These are phyloP conservation scores for Drosophila mettleri DNA, from an alignment of 2,888 invertebrate species.

Conservation along the genomic window DNA sequence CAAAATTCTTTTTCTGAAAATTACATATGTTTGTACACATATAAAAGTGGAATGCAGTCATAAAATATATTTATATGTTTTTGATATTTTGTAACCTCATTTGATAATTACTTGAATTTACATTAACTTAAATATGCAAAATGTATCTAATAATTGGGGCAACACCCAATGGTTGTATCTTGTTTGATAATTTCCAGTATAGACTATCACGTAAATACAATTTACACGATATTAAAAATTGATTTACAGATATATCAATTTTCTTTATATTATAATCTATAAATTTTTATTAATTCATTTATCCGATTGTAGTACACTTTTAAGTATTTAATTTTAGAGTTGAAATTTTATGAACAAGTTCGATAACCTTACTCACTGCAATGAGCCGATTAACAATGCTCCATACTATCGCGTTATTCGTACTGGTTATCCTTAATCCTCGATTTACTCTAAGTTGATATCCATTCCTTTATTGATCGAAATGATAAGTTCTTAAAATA, in stretches of 20 bases:
- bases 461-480: too few relatives aligned
- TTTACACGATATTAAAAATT: conserved; percentile 30
- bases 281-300: conserved; percentile 48
- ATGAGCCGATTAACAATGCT: not conserved
- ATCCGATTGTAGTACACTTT: conserved; percentile 49
- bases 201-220: conserved; percentile 11
- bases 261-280: conserved; percentile 24
- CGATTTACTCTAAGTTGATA: too few relatives aligned
- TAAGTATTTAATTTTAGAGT: conserved; percentile 10
- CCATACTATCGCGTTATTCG: not conserved
- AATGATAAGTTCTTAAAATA: too few relatives aligned
- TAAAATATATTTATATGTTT: not conserved
- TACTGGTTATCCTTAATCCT: too few relatives aligned
- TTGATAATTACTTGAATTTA: conserved; percentile 51
- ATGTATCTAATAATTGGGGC: conserved; percentile 53
- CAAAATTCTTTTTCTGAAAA: conserved; percentile 36
- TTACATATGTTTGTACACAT: not conserved
- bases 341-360: conserved; percentile 5
- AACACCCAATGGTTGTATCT: conserved; percentile 47
- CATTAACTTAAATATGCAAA: conserved; percentile 52
- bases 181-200: conserved; percentile 25
- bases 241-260: conserved; percentile 29
- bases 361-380: not conserved
- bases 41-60: not conserved
- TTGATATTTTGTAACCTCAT: not conserved